These are phyloP conservation scores for Pseudomyrmex concolor DNA, from an alignment of 1,140 invertebrate genomes.

Conservation along the genomic window DNA sequence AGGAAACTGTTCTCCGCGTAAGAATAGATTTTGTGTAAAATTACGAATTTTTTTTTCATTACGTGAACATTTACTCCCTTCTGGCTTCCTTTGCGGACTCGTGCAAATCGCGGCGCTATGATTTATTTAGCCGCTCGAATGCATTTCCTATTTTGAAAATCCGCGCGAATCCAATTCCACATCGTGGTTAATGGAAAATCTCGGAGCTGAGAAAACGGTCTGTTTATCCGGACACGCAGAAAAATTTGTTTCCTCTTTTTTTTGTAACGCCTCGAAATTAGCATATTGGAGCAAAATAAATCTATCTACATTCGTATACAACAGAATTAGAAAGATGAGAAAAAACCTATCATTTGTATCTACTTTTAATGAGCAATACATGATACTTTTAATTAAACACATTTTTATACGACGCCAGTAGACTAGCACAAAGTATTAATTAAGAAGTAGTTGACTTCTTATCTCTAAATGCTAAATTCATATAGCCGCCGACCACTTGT, in stretches of 20 bases:
- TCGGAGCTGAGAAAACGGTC: conserved; percentile 54
- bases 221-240: conserved; percentile 38
- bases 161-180: conserved; percentile 54
- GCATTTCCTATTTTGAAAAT: conserved; percentile 64
- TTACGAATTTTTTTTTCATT: conserved; percentile 13
- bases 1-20: neutral
- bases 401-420: too few species aligned
- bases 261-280: conserved; percentile 31
- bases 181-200: conserved; percentile 62
- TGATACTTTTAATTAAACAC: too few species aligned
- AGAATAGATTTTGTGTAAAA: neutral
- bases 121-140: conserved; percentile 61
- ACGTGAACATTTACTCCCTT: neutral
- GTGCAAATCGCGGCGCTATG: conserved; percentile 24
- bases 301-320: conserved; percentile 15
- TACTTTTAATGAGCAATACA: too few species aligned
- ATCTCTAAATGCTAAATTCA: too few species aligned
- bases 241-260: conserved; percentile 43
- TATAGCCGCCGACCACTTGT: neutral
- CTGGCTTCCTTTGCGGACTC: neutral
- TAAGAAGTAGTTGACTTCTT: conserved; percentile 9
- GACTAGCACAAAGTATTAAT: too few species aligned
- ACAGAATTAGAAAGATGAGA: conserved; percentile 4
- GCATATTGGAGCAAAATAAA: conserved; percentile 33
- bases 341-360: neutral